Percentiles rank a stretch among this genome's conserved stretches.
Evolutionary conservation across 2,797 vertebrate genomes (phyloP).

Genomic region (Siniperca scherzeri): DNA sequence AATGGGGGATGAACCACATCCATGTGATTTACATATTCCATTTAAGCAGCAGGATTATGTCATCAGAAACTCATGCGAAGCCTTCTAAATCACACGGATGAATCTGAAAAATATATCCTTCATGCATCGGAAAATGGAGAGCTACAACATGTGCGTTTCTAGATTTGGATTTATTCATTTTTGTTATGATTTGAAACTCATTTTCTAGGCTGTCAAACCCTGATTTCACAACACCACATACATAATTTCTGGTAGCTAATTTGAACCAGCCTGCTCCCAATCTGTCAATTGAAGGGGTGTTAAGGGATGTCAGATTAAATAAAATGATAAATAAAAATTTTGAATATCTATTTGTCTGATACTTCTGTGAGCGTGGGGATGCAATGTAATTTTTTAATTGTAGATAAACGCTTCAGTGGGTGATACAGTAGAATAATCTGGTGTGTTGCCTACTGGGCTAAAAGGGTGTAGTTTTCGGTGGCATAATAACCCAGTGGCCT

Average conservation of each 20-base stretch:
- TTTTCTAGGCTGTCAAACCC: background rate
- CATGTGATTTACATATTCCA: conserved; percentile 50
- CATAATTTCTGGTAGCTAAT: background rate
- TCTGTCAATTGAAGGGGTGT: conserved; percentile 3
- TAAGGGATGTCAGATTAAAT: conserved; percentile 5
- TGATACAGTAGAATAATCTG: conserved; percentile 69
- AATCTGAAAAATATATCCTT: conserved; percentile 21
- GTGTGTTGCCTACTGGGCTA: conserved; percentile 55
- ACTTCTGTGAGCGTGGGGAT: background rate
- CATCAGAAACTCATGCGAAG: conserved; percentile 41
- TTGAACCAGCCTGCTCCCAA: background rate
- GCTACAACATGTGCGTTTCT: background rate
- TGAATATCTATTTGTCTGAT: conserved; percentile 25
- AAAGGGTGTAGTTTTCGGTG: conserved; percentile 67
- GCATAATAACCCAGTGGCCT: conserved; percentile 83
- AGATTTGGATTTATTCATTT: conserved; percentile 18
- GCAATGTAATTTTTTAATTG: conserved; percentile 36
- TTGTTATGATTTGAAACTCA: background rate
- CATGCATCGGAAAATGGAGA: conserved; percentile 2
- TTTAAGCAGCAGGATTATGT: conserved; percentile 60
- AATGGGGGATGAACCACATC: conserved; percentile 35
- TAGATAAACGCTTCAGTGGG: conserved; percentile 35
- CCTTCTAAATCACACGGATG: conserved; percentile 31
- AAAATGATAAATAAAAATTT: background rate
- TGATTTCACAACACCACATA: background rate